Evolutionary conservation across 2,113 vertebrate genomes (phyloP).

Genomic region (Mastomys natalensis): DNA sequence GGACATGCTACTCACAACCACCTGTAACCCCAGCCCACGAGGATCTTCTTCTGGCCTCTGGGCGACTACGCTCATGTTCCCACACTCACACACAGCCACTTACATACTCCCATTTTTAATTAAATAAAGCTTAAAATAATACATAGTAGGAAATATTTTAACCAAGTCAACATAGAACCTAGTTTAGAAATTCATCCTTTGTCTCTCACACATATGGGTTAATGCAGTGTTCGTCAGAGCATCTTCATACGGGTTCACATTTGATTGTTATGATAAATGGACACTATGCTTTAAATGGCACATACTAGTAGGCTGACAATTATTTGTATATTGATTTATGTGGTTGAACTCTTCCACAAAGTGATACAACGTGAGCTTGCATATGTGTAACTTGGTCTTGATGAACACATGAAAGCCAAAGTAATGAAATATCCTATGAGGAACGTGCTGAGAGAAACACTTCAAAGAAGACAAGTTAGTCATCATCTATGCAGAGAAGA

Average conservation of each 20-base stretch:
- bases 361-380: neutral
- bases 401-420: constrained; percentile 2
- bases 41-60: neutral
- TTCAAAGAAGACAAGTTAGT: neutral
- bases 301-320: neutral
- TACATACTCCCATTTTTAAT: neutral
- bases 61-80: neutral
- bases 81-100: neutral
- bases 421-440: neutral
- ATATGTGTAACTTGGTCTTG: neutral
- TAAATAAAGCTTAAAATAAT: no score
- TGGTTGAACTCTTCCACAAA: neutral
- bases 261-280: constrained; percentile 1
- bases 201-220: neutral
- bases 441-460: neutral
- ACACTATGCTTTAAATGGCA: neutral
- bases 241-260: neutral
- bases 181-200: constrained; percentile 5
- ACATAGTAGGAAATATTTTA: constrained; percentile 4
- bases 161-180: neutral
- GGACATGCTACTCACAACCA: neutral
- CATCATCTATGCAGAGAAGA: neutral
- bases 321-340: neutral
- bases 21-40: neutral
- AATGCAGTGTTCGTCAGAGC: neutral